These are phyloP conservation scores for Flexamia atlantica DNA, from an alignment of 2,888 invertebrate species.

Conservation along the genomic window DNA sequence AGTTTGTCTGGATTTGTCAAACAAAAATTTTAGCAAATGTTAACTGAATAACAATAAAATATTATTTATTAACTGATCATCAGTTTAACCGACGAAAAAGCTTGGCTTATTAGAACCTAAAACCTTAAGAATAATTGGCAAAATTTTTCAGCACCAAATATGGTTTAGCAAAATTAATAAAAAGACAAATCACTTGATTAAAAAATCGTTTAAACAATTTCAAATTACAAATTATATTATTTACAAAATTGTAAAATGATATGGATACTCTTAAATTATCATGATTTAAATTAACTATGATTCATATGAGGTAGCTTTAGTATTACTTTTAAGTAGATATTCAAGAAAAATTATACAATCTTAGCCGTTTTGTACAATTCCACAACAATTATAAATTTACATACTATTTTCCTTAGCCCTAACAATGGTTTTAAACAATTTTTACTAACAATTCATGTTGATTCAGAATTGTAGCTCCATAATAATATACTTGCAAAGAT, in stretches of 20 bases:
- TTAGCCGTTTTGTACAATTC: slow-evolving; percentile 2
- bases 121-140: background rate
- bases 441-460: background rate
- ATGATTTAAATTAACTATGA: slow-evolving; percentile 16
- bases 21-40: too few relatives aligned
- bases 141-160: background rate
- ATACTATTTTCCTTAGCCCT: slow-evolving; percentile 36
- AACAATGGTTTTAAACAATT: slow-evolving; percentile 31
- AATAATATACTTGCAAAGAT: background rate
- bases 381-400: slow-evolving; percentile 29
- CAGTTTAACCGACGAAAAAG: background rate
- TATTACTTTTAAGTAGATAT: slow-evolving; percentile 25
- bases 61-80: too few relatives aligned
- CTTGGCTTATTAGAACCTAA: background rate
- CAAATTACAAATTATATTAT: background rate
- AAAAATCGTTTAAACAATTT: background rate
- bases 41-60: too few relatives aligned
- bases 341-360: slow-evolving; percentile 28
- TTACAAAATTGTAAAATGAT: slow-evolving; percentile 34
- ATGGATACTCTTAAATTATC: slow-evolving; percentile 30
- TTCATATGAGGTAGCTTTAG: slow-evolving; percentile 24
- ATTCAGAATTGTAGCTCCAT: slow-evolving; percentile 1
- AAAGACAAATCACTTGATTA: background rate
- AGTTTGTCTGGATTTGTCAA: too few relatives aligned
- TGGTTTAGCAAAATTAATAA: background rate